Percentiles rank a stretch among this genome's conserved stretches.
Conservation (phyloP, 2,888 invertebrate species). For the Halictus ligatus region DNA sequence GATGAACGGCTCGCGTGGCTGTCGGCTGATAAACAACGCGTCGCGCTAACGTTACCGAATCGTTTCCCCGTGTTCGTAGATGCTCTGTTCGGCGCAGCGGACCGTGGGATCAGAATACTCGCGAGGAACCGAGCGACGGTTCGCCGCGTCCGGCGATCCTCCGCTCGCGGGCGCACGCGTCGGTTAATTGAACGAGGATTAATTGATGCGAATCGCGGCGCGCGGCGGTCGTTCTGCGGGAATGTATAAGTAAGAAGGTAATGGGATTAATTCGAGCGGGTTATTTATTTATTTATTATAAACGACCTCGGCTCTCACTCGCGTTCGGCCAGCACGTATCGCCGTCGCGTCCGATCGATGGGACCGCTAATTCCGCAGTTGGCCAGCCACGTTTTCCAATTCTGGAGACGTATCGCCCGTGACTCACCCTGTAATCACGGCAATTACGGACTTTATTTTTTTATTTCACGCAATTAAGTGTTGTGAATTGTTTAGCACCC, state of each 20-base stretch:
- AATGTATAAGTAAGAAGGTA: conserved; percentile 9
- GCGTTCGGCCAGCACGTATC: background rate
- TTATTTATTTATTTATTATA: conserved; percentile 12
- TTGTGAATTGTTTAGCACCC: background rate
- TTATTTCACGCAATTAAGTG: background rate
- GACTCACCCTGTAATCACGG: background rate
- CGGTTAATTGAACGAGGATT: conserved; percentile 2
- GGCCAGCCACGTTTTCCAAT: background rate
- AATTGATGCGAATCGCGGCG: background rate
- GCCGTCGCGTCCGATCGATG: background rate
- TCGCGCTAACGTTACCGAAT: background rate
- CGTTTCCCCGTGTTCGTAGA: background rate
- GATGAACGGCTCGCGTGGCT: background rate
- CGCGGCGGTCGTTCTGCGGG: background rate
- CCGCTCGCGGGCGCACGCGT: background rate
- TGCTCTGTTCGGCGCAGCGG: background rate
- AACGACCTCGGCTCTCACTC: background rate
- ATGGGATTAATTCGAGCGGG: conserved; percentile 7
- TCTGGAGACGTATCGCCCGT: background rate
- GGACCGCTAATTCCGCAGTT: background rate
- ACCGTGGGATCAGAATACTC: background rate
- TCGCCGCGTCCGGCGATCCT: background rate
- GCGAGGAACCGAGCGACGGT: background rate
- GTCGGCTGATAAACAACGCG: background rate
- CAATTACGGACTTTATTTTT: background rate